Evolutionary conservation across 1,140 invertebrate genomes (phyloP).

Genomic region (Cryptotermes secundus): DNA sequence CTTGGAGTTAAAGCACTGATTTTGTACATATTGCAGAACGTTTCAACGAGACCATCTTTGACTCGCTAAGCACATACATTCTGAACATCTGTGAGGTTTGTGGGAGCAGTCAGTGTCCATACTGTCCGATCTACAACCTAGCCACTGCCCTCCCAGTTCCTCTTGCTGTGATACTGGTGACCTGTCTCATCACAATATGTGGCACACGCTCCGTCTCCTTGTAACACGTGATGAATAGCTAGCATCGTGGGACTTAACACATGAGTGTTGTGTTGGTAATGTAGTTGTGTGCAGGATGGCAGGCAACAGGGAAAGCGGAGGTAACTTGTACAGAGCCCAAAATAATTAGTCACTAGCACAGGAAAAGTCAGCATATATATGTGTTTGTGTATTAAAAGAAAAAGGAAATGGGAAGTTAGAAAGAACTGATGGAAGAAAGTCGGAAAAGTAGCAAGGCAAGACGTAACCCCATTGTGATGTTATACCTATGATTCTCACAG

Average conservation of each 20-base stretch:
- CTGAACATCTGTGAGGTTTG: conserved; percentile 98
- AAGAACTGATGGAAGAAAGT: no score
- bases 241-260: not conserved
- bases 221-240: not conserved
- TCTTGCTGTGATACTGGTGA: not conserved
- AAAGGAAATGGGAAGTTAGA: no score
- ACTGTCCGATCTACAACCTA: conserved; percentile 87
- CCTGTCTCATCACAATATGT: not conserved
- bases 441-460: no score
- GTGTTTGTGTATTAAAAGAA: no score
- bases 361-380: no score
- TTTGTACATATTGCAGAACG: conserved; percentile 68
- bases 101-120: conserved; percentile 95
- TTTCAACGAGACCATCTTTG: conserved; percentile 92
- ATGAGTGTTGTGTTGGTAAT: no score
- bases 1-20: conserved; percentile 56
- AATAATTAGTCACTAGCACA: no score
- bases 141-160: conserved; percentile 46
- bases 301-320: no score
- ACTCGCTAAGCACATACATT: conserved; percentile 82
- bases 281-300: no score
- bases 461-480: no score
- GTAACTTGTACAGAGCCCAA: no score
- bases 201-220: not conserved
- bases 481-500: no score